Evolutionary conservation across 2,888 invertebrate genomes (phyloP), one percentile per base, ranked within the genome.

Genomic region (Caprella mutica): DNA sequence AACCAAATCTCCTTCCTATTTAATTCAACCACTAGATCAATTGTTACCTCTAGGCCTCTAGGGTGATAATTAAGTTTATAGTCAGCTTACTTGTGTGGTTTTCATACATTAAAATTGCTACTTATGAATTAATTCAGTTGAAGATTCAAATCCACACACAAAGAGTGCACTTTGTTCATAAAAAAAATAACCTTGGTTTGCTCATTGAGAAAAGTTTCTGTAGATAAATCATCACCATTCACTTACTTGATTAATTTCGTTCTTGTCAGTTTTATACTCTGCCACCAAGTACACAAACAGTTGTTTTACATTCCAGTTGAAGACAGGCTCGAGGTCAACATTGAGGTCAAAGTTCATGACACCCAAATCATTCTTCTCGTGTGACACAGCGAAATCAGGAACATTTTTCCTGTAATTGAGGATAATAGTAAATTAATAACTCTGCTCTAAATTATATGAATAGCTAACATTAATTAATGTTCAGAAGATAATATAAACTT

Each of bases 221-320:
- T 35, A 19, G 55, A 43, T 6, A 21, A 52, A 48, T 57, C 23
- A 55, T 71, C 78, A 80, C 17, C 3, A n/a, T 51, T 33, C 21
- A 42, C 59, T 52, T 6, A 63, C 63, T 77, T 90, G 89, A 73
- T 89, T 89, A 46, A 92, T 76, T 71, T 82, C 83, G 77, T 97
- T 97, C 65, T 81, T 83, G 21, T 81, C 75, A 14, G 96, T 92
- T 68, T 82, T 77, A 74, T 99, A 98, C 74, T 98, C 96, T 2
- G 97, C 98, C 39, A 93, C 93, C 33, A 98, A 77, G 72, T 93
- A 99, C 27, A 98, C 75, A 75, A 97, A 99, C 66, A 99, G 75
- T 72, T 97, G 92, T 71, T 98, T 98, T 0, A 97, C 96, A 75
- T 98, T 98, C 98, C 98, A 99, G 75, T 98, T 97, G 76, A 98